Evolutionary conservation across 1,140 invertebrate species (phyloP), one percentile per base, ranked within the genome.

Genomic region (Forficula auricularia): DNA sequence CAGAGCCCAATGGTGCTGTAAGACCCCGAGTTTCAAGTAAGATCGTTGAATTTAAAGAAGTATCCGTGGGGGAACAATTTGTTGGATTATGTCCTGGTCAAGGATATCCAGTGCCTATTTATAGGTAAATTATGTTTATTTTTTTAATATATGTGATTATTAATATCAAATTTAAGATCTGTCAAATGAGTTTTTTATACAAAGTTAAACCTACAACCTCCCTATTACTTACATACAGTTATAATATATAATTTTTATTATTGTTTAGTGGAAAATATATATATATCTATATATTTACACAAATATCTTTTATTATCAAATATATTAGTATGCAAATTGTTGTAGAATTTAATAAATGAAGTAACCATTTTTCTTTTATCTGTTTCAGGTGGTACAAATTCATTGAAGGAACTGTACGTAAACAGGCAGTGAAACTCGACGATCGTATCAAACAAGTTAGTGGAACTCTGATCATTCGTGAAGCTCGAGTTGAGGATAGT

Each of bases 321-420:
- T 35, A 10, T 16, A 35, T 10, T 8, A 35, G 34, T n/a, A 16
- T 35, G 34, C 34, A n/a, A 3, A 14, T 35, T 35, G 34, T 14
- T n/a, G n/a, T n/a, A n/a, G n/a, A n/a, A n/a, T n/a, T n/a, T n/a
- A n/a, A 38, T 16, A 38, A 38, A 9, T 38, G 33, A 14, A 42
- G n/a, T 14, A 16, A 19, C 16, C 33, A 42, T 9, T 38, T 19
- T 38, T 13, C 16, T 66, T 54, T 55, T 56, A 65, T 27, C 4
- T 66, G 62, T 75, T 79, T 19, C 75, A 91, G 86, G 71, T 90
- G 85, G 86, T 90, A 85, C 65, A 91, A 91, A 57, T 89, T 89
- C 59, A 78, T 85, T 47, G 85, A 89, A 48, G 82, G 82, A 18
- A 80, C 80, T 0, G 73, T 73, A 3, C 71, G 81, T 20, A 85